Conservation (phyloP, 2,113 vertebrate species). For the Ivindomyrus marchei region DNA sequence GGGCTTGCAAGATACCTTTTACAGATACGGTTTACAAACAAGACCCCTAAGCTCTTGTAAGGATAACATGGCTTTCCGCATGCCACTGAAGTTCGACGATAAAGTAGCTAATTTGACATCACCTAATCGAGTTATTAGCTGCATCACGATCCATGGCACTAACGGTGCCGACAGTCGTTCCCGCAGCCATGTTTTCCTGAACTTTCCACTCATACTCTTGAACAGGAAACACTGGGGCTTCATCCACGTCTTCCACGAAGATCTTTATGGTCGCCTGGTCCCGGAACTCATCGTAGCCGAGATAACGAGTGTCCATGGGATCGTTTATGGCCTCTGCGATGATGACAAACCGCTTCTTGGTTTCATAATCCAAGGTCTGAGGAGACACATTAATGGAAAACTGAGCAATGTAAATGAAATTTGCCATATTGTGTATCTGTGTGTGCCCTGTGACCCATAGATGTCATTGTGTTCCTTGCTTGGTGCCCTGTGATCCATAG, state of each 20-base stretch:
- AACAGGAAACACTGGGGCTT: slow-evolving; percentile 74
- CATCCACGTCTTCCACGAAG: slow-evolving; percentile 75
- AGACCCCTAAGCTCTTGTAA: background rate
- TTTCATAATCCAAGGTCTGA: slow-evolving; percentile 82
- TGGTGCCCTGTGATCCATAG: background rate
- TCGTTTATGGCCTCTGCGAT: slow-evolving; percentile 68
- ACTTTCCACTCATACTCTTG: slow-evolving; percentile 70
- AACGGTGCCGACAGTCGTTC: slow-evolving; percentile 63
- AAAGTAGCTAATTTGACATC: slow-evolving; percentile 10
- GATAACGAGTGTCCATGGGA: slow-evolving; percentile 60
- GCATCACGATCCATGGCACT: slow-evolving; percentile 75
- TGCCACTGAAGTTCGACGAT: background rate
- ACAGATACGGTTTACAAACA: background rate
- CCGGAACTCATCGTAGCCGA: slow-evolving; percentile 52
- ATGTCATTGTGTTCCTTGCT: background rate
- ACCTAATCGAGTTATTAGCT: slow-evolving; percentile 69
- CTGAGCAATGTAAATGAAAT: background rate
- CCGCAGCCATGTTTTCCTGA: slow-evolving; percentile 58
- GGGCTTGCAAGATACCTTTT: background rate
- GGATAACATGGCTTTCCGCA: background rate
- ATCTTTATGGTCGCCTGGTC: slow-evolving; percentile 77
- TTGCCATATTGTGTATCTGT: background rate
- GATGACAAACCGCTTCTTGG: slow-evolving; percentile 64
- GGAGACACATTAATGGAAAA: slow-evolving; percentile 24
- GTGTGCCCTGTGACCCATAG: background rate